phyloP scores from a whole-genome alignment of 2,888 invertebrate genomes.

The Cryptus viduatorius region DNA sequence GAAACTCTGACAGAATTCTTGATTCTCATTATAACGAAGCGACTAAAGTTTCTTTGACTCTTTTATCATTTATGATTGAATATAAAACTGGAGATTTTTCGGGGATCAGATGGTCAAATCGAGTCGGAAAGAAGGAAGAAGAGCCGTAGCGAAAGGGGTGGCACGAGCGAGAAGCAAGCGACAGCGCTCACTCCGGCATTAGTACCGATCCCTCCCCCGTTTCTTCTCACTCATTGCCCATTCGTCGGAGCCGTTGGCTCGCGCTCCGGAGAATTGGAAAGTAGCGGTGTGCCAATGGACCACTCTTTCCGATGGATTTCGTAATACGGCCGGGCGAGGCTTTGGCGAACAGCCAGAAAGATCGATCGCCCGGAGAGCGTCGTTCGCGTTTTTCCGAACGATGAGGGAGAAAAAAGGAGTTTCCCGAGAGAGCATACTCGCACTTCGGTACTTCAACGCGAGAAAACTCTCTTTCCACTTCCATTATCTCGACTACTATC shows the following conservation, averaged over 20 bases:
- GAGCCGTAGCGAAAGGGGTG: conserved; percentile 17
- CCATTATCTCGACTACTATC: conserved; percentile 59
- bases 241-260: conserved; percentile 61
- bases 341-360: conserved; percentile 66
- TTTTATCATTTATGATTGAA: not conserved
- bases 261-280: conserved; percentile 57
- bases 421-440: conserved; percentile 32
- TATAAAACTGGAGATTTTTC: conserved; percentile 2
- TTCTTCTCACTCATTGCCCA: conserved; percentile 61
- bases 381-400: conserved; percentile 25
- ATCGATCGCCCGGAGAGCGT: conserved; percentile 60
- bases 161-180: conserved; percentile 11
- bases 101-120: not conserved
- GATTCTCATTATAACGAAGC: not conserved
- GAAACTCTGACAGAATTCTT: not conserved
- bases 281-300: conserved; percentile 60
- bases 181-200: conserved; percentile 9
- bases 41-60: not conserved
- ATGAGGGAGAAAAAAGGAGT: not conserved
- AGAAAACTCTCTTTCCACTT: conserved; percentile 60
- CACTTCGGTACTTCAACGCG: conserved; percentile 16
- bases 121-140: not conserved
- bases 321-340: conserved; percentile 62
- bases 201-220: not conserved
- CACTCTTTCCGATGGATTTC: conserved; percentile 66